Evolutionary conservation across 2,888 invertebrate genomes (phyloP), one percentile per base, ranked within the genome.

Genomic region (Junonia oenone): DNA sequence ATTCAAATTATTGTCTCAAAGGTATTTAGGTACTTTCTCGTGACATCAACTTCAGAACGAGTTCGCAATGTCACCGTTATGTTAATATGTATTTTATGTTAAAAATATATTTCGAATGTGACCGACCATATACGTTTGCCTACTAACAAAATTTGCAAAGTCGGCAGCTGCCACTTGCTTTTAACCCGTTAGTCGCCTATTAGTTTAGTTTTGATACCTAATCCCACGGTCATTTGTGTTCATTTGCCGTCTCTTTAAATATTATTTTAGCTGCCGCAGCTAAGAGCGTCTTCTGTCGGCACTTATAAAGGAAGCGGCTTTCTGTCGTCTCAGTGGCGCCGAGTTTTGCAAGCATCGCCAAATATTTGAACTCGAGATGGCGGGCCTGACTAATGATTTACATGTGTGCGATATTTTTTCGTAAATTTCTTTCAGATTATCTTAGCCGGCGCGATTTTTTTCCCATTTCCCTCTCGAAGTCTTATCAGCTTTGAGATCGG

Each of bases 181-280:
- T 50, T 59, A 60, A 62, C 59, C 60, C 62, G 61, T 60, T 62
- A 57, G 62, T 43, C 15, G 40, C 26, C 56, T 62, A 60, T 57
- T 56, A 60, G 63, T 58, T 59, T 45, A 46, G 55, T 48, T 57
- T 60, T 55, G 74, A 76, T 75, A 75, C 76, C 74, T 81, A 86
- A 89, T 89, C 81, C 82, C 68, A 83, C 81, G 88, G 80, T 85
- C 83, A 86, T 83, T 90, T 89, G 85, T 89, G 83, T 84, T 87
- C 78, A 87, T 76, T 75, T 72, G 73, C 72, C 85, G 78, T 81
- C 76, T 78, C 80, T 56, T 67, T 66, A 75, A 83, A 87, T 89
- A 85, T 89, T 89, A 71, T 86, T 72, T 69, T 85, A 88, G 87
- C 82, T 86, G 86, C 72, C 71, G 72, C 72, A 46, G 22, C 72